Percentiles rank a stretch among this genome's conserved stretches.
Conservation (phyloP, 2,113 vertebrate species). For the Eulemur rufifrons region DNA sequence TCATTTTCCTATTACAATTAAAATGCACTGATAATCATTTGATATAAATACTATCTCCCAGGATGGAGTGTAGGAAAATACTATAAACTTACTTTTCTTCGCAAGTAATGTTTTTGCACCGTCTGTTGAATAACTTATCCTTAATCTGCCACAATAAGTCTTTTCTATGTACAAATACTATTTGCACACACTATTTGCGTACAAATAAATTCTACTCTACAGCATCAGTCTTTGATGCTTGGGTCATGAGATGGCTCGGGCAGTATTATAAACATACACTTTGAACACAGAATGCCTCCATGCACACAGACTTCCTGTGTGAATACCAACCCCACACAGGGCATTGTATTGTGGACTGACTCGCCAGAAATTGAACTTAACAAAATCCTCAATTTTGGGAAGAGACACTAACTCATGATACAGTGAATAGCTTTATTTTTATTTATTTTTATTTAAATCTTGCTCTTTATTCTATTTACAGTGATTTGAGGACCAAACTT, state of each 20-base stretch:
- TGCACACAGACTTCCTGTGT: conserved; percentile 74
- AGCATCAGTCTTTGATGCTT: conserved; percentile 86
- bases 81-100: conserved; percentile 82
- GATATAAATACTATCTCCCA: conserved; percentile 84
- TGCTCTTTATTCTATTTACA: conserved; percentile 24
- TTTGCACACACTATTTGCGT: conserved; percentile 80
- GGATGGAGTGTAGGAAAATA: conserved; percentile 88
- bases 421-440: conserved; percentile 11
- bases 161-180: conserved; percentile 85
- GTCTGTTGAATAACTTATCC: conserved; percentile 81
- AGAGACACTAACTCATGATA: conserved; percentile 51
- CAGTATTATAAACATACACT: conserved; percentile 83
- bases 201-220: conserved; percentile 84
- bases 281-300: conserved; percentile 82
- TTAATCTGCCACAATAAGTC: conserved; percentile 82
- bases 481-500: conserved; percentile 28
- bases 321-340: conserved; percentile 70
- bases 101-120: conserved; percentile 84
- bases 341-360: conserved; percentile 58
- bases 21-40: conserved; percentile 75
- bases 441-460: not conserved
- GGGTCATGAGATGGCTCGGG: conserved; percentile 84
- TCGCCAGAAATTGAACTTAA: conserved; percentile 75
- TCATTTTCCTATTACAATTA: conserved; percentile 73
- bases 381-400: conserved; percentile 63